A percentile compares a stretch with the other conserved stretches of the same genome.
These are phyloP conservation scores for Congeria kusceri DNA, from an alignment of 2,888 invertebrate species.

Conservation along the genomic window DNA sequence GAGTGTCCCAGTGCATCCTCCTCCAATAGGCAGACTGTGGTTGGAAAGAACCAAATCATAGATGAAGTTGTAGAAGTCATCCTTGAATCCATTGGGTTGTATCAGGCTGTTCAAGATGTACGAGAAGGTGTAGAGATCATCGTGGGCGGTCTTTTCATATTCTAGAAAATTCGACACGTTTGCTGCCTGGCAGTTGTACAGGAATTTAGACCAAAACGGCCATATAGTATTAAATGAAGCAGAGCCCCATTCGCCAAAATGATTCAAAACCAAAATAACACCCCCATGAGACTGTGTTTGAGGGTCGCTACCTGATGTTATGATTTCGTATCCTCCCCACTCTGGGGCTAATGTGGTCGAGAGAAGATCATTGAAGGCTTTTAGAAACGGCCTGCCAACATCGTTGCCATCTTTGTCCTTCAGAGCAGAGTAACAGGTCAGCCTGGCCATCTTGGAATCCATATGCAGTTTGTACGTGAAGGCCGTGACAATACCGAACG, in stretches of 20 bases:
- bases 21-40: neutral
- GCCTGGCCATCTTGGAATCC: constrained; percentile 39
- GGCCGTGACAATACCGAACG: constrained; percentile 59
- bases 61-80: constrained; percentile 43
- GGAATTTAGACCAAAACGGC: constrained; percentile 11
- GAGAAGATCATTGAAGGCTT: constrained; percentile 29
- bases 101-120: constrained; percentile 54
- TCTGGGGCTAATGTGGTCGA: constrained; percentile 42
- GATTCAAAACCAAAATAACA: constrained; percentile 36
- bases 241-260: constrained; percentile 50
- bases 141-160: constrained; percentile 43
- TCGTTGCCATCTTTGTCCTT: constrained; percentile 9
- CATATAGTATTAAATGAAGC: constrained; percentile 43
- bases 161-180: constrained; percentile 57
- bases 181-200: constrained; percentile 16
- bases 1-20: constrained; percentile 47
- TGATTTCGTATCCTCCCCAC: constrained; percentile 59
- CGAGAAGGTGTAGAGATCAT: constrained; percentile 17
- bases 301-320: constrained; percentile 2
- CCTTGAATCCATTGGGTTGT: constrained; percentile 47
- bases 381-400: constrained; percentile 28
- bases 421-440: constrained; percentile 36
- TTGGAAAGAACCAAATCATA: constrained; percentile 10
- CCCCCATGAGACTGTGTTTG: constrained; percentile 4
- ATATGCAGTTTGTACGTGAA: constrained; percentile 58